Evolutionary conservation across 2,113 vertebrate genomes (phyloP).

Genomic region (Eidolon helvum): DNA sequence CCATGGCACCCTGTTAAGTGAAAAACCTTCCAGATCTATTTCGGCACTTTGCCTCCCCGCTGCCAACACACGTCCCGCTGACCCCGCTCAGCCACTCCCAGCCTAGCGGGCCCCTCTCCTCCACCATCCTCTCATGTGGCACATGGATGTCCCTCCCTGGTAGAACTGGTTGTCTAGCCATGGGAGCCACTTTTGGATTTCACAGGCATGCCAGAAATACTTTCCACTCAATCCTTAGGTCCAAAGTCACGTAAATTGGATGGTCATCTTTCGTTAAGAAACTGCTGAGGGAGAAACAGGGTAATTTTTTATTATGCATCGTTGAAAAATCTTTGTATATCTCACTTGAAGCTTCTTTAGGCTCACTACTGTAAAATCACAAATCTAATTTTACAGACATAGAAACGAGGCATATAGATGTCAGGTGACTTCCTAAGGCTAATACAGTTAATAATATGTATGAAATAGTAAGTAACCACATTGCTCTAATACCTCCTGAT

Average conservation of each 20-base stretch:
- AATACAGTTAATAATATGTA: no score
- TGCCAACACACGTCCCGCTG: neutral
- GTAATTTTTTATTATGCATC: neutral
- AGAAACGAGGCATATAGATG: neutral
- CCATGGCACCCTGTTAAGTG: no score
- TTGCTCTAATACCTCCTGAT: no score
- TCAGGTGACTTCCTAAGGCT: neutral
- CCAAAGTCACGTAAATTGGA: neutral
- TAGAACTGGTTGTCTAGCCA: neutral
- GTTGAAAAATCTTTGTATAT: neutral
- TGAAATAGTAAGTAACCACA: no score
- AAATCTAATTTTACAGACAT: neutral
- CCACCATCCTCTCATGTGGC: no score
- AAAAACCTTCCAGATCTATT: neutral
- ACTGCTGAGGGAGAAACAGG: neutral
- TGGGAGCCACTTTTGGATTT: neutral
- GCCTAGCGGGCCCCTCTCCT: neutral
- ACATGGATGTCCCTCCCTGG: neutral
- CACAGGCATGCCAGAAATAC: neutral
- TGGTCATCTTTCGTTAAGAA: neutral
- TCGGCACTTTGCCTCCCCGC: neutral
- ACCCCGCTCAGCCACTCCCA: neutral
- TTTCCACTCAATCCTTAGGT: neutral
- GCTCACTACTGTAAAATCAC: neutral
- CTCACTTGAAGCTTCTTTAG: neutral